These are phyloP conservation scores for Tetrapedia diversipes DNA, from an alignment of 2,888 invertebrate species.

Conservation along the genomic window DNA sequence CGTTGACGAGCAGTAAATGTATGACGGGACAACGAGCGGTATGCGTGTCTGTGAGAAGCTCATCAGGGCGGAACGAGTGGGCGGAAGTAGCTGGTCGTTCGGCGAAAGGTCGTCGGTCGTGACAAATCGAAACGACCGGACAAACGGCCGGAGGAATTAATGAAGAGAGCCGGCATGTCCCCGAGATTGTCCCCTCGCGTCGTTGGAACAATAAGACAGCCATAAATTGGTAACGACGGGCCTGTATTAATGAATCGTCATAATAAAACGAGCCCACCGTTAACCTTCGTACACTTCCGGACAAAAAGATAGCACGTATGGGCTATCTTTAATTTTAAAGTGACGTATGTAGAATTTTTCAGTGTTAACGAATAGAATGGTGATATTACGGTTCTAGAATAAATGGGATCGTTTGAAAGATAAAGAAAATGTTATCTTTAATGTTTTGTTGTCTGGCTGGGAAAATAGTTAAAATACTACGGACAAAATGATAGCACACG, in stretches of 20 bases:
- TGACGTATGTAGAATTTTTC: too few relatives aligned
- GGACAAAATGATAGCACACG: too few relatives aligned
- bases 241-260: constrained; percentile 22
- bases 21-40: constrained; percentile 10
- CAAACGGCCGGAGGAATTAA: constrained; percentile 13
- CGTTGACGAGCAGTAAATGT: background rate
- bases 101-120: constrained; percentile 6
- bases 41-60: background rate
- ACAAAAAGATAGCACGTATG: too few relatives aligned
- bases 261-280: constrained; percentile 20
- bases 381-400: too few relatives aligned
- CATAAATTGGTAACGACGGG: constrained; percentile 19
- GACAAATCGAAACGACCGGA: constrained; percentile 30
- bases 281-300: too few relatives aligned
- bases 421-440: too few relatives aligned
- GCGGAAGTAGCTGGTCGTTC: constrained; percentile 3
- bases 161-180: constrained; percentile 1
- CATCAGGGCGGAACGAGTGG: constrained; percentile 3
- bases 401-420: too few relatives aligned
- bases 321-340: too few relatives aligned
- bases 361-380: too few relatives aligned
- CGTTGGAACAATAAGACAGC: constrained; percentile 3
- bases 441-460: too few relatives aligned
- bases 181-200: background rate
- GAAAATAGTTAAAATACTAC: too few relatives aligned